Conservation (phyloP, 2,113 vertebrate species). For the Vicugna pacos region DNA sequence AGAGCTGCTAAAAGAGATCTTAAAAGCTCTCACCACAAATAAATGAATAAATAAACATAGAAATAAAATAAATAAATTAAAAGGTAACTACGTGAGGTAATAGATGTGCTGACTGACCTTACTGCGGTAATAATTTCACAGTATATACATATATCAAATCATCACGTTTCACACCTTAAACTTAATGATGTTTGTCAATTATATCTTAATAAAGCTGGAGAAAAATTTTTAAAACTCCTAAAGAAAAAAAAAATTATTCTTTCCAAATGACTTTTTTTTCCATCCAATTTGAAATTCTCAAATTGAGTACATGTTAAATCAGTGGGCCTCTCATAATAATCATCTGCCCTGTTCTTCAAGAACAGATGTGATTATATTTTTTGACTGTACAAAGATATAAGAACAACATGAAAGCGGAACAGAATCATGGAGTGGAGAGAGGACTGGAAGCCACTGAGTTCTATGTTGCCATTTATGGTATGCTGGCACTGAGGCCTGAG, state of each 20-base stretch:
- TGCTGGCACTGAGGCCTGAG: background rate
- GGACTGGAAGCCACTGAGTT: background rate
- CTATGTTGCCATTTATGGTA: background rate
- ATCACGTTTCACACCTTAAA: background rate
- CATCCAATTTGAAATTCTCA: slow-evolving; percentile 23
- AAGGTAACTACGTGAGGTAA: background rate
- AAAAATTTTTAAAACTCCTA: background rate
- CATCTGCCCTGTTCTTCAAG: background rate
- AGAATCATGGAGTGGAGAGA: background rate
- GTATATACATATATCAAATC: background rate
- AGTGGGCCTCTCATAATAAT: slow-evolving; percentile 26
- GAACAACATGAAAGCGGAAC: background rate
- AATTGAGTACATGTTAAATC: background rate
- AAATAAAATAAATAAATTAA: background rate
- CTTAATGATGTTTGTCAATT: background rate
- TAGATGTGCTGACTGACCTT: background rate
- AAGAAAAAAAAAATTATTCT: background rate
- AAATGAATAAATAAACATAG: background rate
- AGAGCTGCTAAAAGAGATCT: background rate
- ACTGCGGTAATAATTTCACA: background rate
- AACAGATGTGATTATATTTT: background rate
- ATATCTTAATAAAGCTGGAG: background rate
- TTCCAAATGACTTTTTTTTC: background rate
- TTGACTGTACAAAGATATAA: background rate
- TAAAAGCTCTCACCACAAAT: background rate